Conservation (phyloP, 2,797 vertebrate genomes). For the Trachops cirrhosus region DNA sequence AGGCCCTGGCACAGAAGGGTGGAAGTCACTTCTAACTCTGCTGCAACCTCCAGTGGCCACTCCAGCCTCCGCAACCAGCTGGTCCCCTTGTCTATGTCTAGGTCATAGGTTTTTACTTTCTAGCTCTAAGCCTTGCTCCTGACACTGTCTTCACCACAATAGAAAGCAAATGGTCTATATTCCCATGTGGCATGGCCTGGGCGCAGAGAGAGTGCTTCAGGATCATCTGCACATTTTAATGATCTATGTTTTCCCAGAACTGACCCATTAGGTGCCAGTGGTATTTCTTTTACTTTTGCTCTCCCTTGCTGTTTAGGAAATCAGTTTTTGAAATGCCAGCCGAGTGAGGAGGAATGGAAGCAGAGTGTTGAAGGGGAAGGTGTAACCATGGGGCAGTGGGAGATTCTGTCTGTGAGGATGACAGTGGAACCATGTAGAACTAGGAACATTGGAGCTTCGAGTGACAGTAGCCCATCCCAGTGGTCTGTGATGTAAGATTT, state of each 20-base stretch:
- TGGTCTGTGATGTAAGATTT: neutral
- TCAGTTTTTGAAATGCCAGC: neutral
- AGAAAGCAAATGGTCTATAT: neutral
- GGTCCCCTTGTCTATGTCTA: neutral
- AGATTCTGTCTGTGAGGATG: fast-evolving
- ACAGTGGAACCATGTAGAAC: fast-evolving
- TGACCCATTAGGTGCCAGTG: fast-evolving
- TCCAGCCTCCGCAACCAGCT: neutral
- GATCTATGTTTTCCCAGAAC: neutral
- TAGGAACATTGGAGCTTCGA: neutral
- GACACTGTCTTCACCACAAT: neutral
- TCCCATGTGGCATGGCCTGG: neutral
- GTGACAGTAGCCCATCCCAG: fast-evolving
- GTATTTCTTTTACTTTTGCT: neutral
- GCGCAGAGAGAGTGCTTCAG: neutral
- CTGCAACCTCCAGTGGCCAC: neutral
- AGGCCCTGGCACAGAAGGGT: neutral
- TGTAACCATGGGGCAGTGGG: fast-evolving
- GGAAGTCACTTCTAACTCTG: neutral
- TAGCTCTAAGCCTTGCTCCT: neutral
- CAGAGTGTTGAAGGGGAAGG: neutral
- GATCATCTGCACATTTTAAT: neutral
- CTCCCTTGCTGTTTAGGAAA: neutral
- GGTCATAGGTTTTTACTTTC: neutral
- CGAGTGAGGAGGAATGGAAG: neutral